Percentiles rank a stretch among this genome's conserved stretches.
Evolutionary conservation across 1,140 invertebrate species (phyloP).

Genomic region (Papilio glaucus): DNA sequence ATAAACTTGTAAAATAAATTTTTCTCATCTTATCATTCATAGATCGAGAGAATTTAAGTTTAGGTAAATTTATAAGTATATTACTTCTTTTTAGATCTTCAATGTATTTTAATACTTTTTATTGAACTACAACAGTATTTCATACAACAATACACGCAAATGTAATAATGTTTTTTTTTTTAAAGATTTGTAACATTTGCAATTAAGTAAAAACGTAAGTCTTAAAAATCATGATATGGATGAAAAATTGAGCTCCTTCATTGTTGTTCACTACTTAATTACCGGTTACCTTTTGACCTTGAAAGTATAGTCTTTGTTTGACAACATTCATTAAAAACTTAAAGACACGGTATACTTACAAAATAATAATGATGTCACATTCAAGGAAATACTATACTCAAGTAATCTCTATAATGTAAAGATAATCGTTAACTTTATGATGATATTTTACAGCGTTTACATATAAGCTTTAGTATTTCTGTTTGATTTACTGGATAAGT

Average conservation of each 20-base stretch:
- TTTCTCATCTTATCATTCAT: too few relatives aligned
- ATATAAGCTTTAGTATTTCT: conserved; percentile 3
- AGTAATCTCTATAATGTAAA: background rate
- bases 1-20: too few relatives aligned
- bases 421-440: background rate
- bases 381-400: background rate
- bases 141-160: too few relatives aligned
- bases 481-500: background rate
- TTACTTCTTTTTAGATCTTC: too few relatives aligned
- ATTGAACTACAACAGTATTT: too few relatives aligned
- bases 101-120: too few relatives aligned
- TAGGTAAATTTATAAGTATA: too few relatives aligned
- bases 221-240: background rate
- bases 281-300: conserved; percentile 53
- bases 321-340: conserved; percentile 51
- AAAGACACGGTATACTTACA: conserved; percentile 29
- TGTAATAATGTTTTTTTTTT: too few relatives aligned
- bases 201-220: background rate
- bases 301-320: conserved; percentile 62
- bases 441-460: conserved; percentile 1
- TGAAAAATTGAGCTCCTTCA: background rate
- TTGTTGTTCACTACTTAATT: background rate
- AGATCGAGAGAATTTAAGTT: too few relatives aligned
- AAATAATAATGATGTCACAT: conserved; percentile 20
- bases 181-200: too few relatives aligned